Base-by-base conservation (phyloP, 2,888 invertebrate species). In the Opisthograptis luteolata region DNA sequence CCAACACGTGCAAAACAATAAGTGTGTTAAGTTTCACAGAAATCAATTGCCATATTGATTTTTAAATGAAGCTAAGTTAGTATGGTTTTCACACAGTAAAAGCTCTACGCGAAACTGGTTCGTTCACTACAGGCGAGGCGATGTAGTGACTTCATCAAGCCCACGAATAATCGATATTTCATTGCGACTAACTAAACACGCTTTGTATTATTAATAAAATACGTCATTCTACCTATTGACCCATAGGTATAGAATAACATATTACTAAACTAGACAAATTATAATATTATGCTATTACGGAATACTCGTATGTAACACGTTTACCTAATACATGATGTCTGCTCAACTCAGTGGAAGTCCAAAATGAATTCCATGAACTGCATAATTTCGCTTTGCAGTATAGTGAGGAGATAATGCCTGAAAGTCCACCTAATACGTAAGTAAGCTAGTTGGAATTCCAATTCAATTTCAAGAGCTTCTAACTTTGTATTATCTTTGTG, bases 111-210 rank as follows among this genome's bases (percentile, higher is more conserved):
- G 4, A 24, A 34, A 22, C 22, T 35, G 12, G 14, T 41, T 22
- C 8, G 14, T 20, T 37, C 19, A 19, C 28, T 6, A 15, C 31
- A 37, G 19, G n/a, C 32, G 19, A 9, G 12, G 25, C n/a, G n/a
- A n/a, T n/a, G 24, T 37, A 39, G n/a, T 51, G 51, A 51, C 51
- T 45, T 45, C 45, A 41, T 25, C 45, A 13, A 27, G 25, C 25
- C 35, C 24, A 30, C 39, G 13, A 35, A n/a, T 17, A 34, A 51
- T 51, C 51, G 41, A 52, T 52, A 45, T 32, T 25, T 22, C 32
- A 41, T 31, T 19, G 36, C 22, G 17, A 15, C 32, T 30, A 44
- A 34, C 34, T 30, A 35, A 41, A 51, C 40, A 40, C 14, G 28
- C 9, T 19, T n/a, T 20, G 30, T 36, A 34, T 44, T 40, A 39